Evolutionary conservation across 2,888 invertebrate species (phyloP), one percentile per base, ranked within the genome.

Genomic region (Orchesellides sinensis): DNA sequence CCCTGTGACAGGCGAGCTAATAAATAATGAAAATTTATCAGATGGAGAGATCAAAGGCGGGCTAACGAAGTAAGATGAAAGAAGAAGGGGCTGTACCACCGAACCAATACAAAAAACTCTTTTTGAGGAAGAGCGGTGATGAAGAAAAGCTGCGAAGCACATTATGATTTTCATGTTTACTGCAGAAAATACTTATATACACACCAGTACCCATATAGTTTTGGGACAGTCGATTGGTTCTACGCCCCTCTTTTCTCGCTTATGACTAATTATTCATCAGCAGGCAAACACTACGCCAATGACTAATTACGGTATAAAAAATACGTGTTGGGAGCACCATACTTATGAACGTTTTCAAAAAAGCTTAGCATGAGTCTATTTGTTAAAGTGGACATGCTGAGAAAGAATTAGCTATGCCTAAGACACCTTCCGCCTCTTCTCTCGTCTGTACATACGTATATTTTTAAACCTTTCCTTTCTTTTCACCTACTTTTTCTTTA

Each of bases 181-280:
- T 2, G 32, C 35, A 35, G 17, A 56, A 21, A 56, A 32, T 35
- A 17, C 49, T 49, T 56, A 10, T 5, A 10, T 23, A n/a, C 25
- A 56, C 17, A 6, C 4, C 6, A 23, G 72, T 59, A 45, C 40
- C 59, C 25, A 25, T 49, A 10, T 23, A 19, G 80, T 78, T 84
- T 83, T 82, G 72, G 87, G 82, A 83, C 83, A 84, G 83, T 77
- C 80, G 77, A 87, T 87, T 86, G 82, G 86, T 84, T 84, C 68
- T 68, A 88, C 87, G 85, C 87, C 87, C 86, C 86, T 87, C 85
- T 85, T 83, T 83, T 79, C 72, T 84, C 85, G 84, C 86, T 86
- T 84, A 80, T 83, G 83, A 84, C 84, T 86, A 86, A 87, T 87
- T 86, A 87, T 87, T 87, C 85, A 83, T 69, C 56, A 77, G 35